Evolutionary conservation across 2,888 invertebrate genomes (phyloP).

Genomic region (Dynastes maya): DNA sequence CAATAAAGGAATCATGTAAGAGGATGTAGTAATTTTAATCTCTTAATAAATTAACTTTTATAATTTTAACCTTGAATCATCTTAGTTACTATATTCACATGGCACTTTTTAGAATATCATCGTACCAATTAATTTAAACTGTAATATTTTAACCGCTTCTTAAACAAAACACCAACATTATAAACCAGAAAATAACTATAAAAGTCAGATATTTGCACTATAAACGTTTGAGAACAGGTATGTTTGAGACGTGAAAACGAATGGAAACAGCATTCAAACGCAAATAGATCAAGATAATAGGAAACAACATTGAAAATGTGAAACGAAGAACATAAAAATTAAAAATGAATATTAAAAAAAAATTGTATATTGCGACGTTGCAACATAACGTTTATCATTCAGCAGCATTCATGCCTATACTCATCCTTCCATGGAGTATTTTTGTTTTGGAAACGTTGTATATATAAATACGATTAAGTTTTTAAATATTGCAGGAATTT

Average conservation of each 20-base stretch:
- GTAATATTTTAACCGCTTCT: constrained; percentile 52
- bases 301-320: background rate
- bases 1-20: too few species aligned
- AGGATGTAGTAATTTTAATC: too few species aligned
- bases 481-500: constrained; percentile 66
- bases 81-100: too few species aligned
- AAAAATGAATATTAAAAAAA: background rate
- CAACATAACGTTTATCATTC: constrained; percentile 45
- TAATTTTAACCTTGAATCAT: too few species aligned
- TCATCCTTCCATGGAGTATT: constrained; percentile 58
- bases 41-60: too few species aligned
- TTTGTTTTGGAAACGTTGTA: constrained; percentile 68
- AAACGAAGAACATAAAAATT: constrained; percentile 4
- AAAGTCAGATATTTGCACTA: constrained; percentile 63
- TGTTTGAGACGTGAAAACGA: constrained; percentile 29
- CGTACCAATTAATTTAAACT: constrained; percentile 19
- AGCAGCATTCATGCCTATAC: constrained; percentile 48
- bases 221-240: constrained; percentile 38
- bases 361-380: constrained; percentile 9
- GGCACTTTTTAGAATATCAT: too few species aligned
- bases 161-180: constrained; percentile 61
- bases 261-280: background rate
- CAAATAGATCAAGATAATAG: background rate
- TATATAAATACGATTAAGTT: constrained; percentile 65
- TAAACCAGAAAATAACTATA: constrained; percentile 46